phyloP scores from a whole-genome alignment of 2,888 invertebrate species.

The Liodrosophila aerea region DNA sequence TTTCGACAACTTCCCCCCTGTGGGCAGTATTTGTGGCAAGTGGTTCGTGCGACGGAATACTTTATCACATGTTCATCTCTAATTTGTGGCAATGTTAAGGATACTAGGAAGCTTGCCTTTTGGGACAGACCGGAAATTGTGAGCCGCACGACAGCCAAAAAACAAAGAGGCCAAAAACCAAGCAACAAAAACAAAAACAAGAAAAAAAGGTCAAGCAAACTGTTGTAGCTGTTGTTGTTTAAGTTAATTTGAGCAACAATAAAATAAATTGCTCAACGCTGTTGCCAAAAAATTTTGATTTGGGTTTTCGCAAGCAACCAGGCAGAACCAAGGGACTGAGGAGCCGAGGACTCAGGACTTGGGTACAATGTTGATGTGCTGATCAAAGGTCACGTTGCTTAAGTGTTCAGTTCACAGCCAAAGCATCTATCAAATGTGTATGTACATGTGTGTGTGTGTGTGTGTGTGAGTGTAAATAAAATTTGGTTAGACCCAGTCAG shows the following conservation, averaged over 20 bases:
- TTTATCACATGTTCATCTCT: slow-evolving; percentile 9
- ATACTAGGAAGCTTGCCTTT: slow-evolving; percentile 8
- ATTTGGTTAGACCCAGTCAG: slow-evolving; percentile 25
- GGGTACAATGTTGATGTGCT: background rate
- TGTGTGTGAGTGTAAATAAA: slow-evolving; percentile 4
- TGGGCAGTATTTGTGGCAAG: background rate
- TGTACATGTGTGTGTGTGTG: slow-evolving; percentile 9
- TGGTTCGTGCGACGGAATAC: slow-evolving; percentile 14
- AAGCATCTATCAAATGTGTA: slow-evolving; percentile 40
- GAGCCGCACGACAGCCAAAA: slow-evolving; percentile 24
- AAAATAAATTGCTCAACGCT: slow-evolving; percentile 54
- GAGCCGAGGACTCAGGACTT: background rate
- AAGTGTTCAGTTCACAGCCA: slow-evolving; percentile 40
- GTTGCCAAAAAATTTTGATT: slow-evolving; percentile 49
- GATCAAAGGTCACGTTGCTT: slow-evolving; percentile 47
- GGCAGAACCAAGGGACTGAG: background rate
- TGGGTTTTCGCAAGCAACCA: slow-evolving; percentile 31
- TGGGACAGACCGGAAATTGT: slow-evolving; percentile 29
- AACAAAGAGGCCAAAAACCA: background rate
- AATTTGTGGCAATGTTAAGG: background rate
- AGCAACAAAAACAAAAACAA: background rate
- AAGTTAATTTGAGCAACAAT: slow-evolving; percentile 54
- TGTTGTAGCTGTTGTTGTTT: slow-evolving; percentile 41
- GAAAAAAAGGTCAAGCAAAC: slow-evolving; percentile 34
- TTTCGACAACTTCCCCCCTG: too few species aligned